Evolutionary conservation across 2,113 vertebrate genomes (phyloP), one percentile per base, ranked within the genome.

Genomic region (Cottus gobio): DNA sequence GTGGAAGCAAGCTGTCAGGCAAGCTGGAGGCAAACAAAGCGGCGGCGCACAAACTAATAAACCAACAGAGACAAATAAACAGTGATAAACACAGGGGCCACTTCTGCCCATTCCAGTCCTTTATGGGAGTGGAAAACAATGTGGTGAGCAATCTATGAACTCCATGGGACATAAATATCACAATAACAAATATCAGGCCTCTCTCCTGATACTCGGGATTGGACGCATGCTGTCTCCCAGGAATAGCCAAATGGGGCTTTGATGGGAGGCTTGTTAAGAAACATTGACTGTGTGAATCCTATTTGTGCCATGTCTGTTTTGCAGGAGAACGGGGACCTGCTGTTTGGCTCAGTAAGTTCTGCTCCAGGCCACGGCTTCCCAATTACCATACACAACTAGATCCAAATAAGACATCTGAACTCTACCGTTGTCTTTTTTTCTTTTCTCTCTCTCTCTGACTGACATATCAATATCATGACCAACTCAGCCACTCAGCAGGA

Each of bases 1-100:
- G 79, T 0, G 83, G 92, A 92, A 79, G 63, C 88, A 89, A 86
- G 92, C 92, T 93, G 91, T 93, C 90, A 91, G 88, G 92, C 92
- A 91, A 91, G 93, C 93, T 92, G 90, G 83, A 94, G 92, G 93
- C 87, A 94, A 92, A 94, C 89, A 92, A 88, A 92, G 89, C 86
- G 78, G 87, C 71, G 71, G 66, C 57, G 84, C 82, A 86, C 83
- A 88, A 93, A 91, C 91, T 89, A 93, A 91, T 92, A 93, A 93
- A 93, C 90, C 90, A 88, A 91, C 83, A 81, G 80, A 93, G 87
- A 92, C 88, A 83, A 89, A 92, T 91, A 92, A 90, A 93, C 91
- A 93, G 88, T 86, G 90, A 90, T 85, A 91, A 92, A 94, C 90
- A 90, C 79, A 48, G 80, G 66, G 88, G 80, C 91, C 86, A 89